Base-by-base conservation (phyloP, 2,797 vertebrate genomes). In the Rhabdomys pumilio region DNA sequence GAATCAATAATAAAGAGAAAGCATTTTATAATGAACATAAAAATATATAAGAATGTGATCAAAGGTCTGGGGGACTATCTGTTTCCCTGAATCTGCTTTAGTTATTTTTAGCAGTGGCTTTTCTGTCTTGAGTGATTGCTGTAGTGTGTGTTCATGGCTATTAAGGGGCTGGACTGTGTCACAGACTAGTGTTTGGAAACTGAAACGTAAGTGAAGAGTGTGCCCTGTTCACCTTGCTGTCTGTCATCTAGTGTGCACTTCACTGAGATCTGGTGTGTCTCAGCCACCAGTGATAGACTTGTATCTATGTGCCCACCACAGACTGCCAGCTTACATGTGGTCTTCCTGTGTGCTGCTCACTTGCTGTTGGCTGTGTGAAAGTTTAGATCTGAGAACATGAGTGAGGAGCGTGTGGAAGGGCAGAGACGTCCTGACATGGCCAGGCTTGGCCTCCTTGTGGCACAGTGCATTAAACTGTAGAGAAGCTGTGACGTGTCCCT, bases 1-100 rank as follows among this genome's bases (percentile, higher is more conserved):
- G 75, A 97, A 94, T 79, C 81, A 3, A 4, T 57, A 75, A 93
- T 80, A 20, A 94, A 91, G 96, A 96, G 91, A 96, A 55, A 93
- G 57, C 50, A 13, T 97, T 93, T 97, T 29, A 61, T 81, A 97
- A 95, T 26, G 94, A 88, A 89, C 88, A 80, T 86, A 0, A 50
- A 93, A 90, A 86, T 95, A 41, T 7, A 34, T 59, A 34, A 69
- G 63, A 81, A 93, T 91, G 67, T 81, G 92, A 82, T 88, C 76
- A 73, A 77, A 92, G 65, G 86, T 73, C 93, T 97, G 82, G 47
- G 14, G 90, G 53, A 67, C n/a, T 89, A 11, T 91, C 90, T 81
- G 77, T 94, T 96, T 44, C 90, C n/a, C 69, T 34, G 7, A 50
- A 83, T 92, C 94, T 31, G 65, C 89, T 83, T 85, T 61, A 77